These are phyloP conservation scores for Listronotus oregonensis DNA, from an alignment of 1,140 invertebrate species.

Conservation along the genomic window DNA sequence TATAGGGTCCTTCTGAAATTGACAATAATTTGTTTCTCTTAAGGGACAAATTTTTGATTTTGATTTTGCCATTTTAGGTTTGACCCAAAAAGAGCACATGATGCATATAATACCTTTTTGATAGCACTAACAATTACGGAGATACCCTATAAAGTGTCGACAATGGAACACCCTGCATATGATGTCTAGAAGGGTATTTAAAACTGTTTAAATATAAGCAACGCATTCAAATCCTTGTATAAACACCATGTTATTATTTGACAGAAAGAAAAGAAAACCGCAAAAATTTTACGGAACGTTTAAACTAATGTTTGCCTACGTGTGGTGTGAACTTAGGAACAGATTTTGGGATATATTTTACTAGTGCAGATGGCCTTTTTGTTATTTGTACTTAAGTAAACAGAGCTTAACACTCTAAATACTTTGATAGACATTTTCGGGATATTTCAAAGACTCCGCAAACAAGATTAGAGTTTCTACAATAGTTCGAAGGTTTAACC, in stretches of 20 bases:
- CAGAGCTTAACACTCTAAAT: slow-evolving; percentile 25
- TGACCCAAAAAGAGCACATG: too few species aligned
- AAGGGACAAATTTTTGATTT: too few species aligned
- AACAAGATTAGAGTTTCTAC: slow-evolving; percentile 24
- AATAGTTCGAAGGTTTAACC: slow-evolving; percentile 16
- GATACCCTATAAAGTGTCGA: too few species aligned
- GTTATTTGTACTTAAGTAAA: slow-evolving; percentile 24
- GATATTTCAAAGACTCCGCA: slow-evolving; percentile 22
- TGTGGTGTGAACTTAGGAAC: slow-evolving; percentile 16
- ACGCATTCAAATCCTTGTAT: not conserved
- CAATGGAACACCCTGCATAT: too few species aligned
- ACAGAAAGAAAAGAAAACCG: slow-evolving; percentile 7
- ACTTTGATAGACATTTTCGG: slow-evolving; percentile 24
- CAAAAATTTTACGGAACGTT: slow-evolving; percentile 17
- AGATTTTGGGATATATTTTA: slow-evolving; percentile 15
- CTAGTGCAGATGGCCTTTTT: slow-evolving; percentile 22
- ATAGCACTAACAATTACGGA: too few species aligned
- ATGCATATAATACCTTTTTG: too few species aligned
- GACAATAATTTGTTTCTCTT: too few species aligned
- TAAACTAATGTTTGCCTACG: slow-evolving; percentile 17
- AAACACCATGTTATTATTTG: slow-evolving; percentile 7
- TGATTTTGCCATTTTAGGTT: too few species aligned
- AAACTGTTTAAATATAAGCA: too few species aligned
- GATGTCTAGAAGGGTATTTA: too few species aligned
- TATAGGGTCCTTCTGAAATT: too few species aligned